Base-by-base conservation (phyloP, 2,888 invertebrate species). In the Sinelater perroti region DNA sequence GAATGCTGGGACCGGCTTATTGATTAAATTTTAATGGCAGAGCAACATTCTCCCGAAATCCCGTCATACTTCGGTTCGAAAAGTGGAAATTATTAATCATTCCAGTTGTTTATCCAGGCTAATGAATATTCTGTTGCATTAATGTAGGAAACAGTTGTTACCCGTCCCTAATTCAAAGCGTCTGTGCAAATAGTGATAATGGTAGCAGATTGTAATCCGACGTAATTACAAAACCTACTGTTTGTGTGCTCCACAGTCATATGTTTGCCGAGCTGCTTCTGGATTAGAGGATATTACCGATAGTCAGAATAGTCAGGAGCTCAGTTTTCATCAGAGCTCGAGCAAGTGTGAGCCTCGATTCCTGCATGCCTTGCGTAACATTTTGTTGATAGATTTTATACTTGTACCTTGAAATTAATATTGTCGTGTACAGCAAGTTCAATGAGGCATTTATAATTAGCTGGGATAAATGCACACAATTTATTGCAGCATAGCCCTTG, bases 171-270 rank as follows among this genome's bases (percentile, higher is more conserved):
- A 55, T 50, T 54, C 54, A 55, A 55, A 59, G 59, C 59, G 54
- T 59, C 59, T 59, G 59, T 59, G 59, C 59, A 59, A 59, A 59
- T 59, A 59, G 59, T 59, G 59, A 59, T 59, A 59, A 59, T 59
- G 59, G 59, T 59, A 59, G 50, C 55, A 55, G 54, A 59, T 59
- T 59, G 59, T 59, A 59, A 59, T 59, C 59, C 59, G 47, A 59
- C 55, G 49, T 50, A 55, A 59, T 55, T 59, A 54, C 59, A 59
- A 59, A 59, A 59, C 58, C 54, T 59, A 55, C 50, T 59, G 55
- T 58, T 53, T 58, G 53, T 54, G 40, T 58, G 54, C 49, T 49
- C 54, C 44, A 18, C 44, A 58, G 53, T 53, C 53, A 53, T 47
- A 47, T 49, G 58, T 58, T 58, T 49, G 40, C 42, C 11, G 36